Base-by-base conservation (phyloP, 2,797 vertebrate species). In the Melanotaenia maccullochi region DNA sequence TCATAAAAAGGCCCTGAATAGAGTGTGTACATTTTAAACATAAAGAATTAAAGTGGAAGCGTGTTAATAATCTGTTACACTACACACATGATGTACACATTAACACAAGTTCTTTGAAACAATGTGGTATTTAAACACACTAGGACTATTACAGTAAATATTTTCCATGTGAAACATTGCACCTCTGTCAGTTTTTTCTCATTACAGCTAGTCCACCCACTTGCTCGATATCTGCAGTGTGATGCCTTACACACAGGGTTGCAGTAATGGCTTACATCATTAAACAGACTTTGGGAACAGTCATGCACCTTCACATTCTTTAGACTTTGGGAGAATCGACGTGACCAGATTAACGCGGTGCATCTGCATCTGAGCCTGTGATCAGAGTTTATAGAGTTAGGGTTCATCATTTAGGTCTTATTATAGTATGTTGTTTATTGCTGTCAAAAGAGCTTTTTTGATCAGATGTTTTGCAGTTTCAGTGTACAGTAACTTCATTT, bases 111-210 rank as follows among this genome's bases (percentile, higher is more conserved):
- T 58, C 49, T 58, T 60, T 18, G 5, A 75, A 58, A 36, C 35
- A n/a, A 44, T 20, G 22, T 54, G 59, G 60, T 18, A 56, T 64
- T 72, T 42, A 64, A 71, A 62, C 52, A 56, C n/a, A 4, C 35
- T n/a, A 36, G 12, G 24, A 25, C 47, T 40, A 38, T 58, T 60
- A 42, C 12, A 75, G 60, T 55, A 14, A 73, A 7, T 25, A 51
- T 68, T 67, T 71, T 1, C 42, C 28, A 40, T 76, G 61, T 24
- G 74, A 78, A 77, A 74, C 42, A 56, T 67, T 25, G n/a, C 7
- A 56, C 22, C 42, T 35, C 8, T 49, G 42, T 22, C 47, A 56
- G 40, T 3, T 60, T 60, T 16, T n/a, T 55, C 14, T 60, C 22
- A 7, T 24, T 18, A 55, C 33, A 65, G 24, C 22, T 36, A 25